phyloP scores from a whole-genome alignment of 1,140 invertebrate genomes.

The Drosophila azteca region DNA sequence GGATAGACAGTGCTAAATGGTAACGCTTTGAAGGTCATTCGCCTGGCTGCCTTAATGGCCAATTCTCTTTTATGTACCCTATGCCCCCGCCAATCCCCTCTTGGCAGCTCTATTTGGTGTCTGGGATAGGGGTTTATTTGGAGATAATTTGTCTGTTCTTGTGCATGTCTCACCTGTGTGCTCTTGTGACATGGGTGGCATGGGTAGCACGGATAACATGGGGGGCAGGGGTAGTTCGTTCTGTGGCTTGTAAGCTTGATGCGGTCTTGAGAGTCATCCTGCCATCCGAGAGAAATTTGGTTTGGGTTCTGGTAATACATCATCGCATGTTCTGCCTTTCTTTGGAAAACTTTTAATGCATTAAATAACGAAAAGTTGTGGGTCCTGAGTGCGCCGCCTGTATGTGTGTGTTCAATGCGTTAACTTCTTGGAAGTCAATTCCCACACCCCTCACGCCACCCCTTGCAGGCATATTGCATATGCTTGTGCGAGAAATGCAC shows the following conservation, averaged over 20 bases:
- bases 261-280: background rate
- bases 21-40: slow-evolving; percentile 36
- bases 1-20: slow-evolving; percentile 6
- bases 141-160: background rate
- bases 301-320: slow-evolving; percentile 20
- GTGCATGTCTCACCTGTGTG: background rate
- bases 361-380: slow-evolving; percentile 44
- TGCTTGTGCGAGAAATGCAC: slow-evolving; percentile 20
- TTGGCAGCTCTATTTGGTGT: background rate
- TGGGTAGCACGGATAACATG: background rate
- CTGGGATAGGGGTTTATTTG: background rate
- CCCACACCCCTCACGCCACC: background rate
- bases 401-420: too few relatives aligned
- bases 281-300: background rate
- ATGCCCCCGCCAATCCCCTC: background rate
- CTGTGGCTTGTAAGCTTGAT: background rate
- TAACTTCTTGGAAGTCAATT: slow-evolving; percentile 5
- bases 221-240: background rate
- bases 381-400: too few relatives aligned
- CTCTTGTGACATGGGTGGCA: background rate
- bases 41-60: slow-evolving; percentile 12
- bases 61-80: background rate
- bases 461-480: slow-evolving; percentile 17
- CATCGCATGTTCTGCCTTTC: background rate
- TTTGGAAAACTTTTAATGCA: slow-evolving; percentile 50